Percentiles rank a stretch among this genome's conserved stretches.
phyloP scores from a whole-genome alignment of 1,140 invertebrate genomes.

The Zaprionus taronus region DNA sequence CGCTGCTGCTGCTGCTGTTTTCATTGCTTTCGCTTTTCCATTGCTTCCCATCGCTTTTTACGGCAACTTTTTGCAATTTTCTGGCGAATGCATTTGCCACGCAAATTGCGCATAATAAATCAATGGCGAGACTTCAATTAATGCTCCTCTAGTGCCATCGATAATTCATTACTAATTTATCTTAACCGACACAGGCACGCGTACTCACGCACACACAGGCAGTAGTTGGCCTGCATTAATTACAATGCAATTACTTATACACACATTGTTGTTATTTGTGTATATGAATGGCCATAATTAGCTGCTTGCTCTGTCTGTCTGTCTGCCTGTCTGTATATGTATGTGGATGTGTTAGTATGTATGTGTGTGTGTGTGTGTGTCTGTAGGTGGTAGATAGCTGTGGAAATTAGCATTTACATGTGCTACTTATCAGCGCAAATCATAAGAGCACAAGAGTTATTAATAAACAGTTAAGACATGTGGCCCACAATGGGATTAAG shows the following conservation, averaged over 20 bases:
- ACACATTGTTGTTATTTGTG: conserved; percentile 28
- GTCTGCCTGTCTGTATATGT: not conserved
- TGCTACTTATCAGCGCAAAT: conserved; percentile 49
- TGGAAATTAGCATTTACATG: conserved; percentile 62
- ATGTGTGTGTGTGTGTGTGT: not conserved
- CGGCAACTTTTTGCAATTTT: conserved; percentile 23
- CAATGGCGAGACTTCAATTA: conserved; percentile 76
- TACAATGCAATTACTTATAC: conserved; percentile 79
- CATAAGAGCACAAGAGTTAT: conserved; percentile 27
- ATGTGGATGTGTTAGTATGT: not conserved
- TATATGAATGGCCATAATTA: conserved; percentile 65
- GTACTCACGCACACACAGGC: conserved; percentile 53
- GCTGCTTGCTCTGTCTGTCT: not conserved
- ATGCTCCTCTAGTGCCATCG: conserved; percentile 74
- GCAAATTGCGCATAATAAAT: conserved; percentile 73
- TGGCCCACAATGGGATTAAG: not conserved
- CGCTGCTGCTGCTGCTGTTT: not conserved
- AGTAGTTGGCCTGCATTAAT: conserved; percentile 64
- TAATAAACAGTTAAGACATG: conserved; percentile 22
- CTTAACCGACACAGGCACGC: conserved; percentile 39
- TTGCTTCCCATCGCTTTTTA: not conserved
- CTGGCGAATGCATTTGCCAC: conserved; percentile 47
- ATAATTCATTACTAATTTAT: conserved; percentile 83
- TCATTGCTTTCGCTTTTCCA: conserved; percentile 23
- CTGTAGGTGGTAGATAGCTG: conserved; percentile 40